Conservation (phyloP, 2,888 invertebrate species). For the Geotrupes spiniger region DNA sequence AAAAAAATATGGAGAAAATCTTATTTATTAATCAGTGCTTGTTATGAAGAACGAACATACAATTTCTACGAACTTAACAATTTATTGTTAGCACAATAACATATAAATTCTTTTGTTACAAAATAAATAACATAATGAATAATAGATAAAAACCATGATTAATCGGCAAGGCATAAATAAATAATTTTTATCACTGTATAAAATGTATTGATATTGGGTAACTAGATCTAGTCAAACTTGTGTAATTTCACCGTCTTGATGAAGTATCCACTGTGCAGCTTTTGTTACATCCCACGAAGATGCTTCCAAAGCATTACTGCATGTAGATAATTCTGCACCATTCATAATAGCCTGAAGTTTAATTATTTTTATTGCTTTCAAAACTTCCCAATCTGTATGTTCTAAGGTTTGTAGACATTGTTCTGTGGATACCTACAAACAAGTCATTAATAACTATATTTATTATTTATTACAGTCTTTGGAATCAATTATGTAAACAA, state of each 20-base stretch:
- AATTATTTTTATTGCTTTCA: constrained; percentile 81
- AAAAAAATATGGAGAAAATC: too few species aligned
- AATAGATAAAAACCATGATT: constrained; percentile 9
- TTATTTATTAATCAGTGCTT: too few species aligned
- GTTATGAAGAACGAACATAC: not conserved
- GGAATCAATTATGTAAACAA: too few species aligned
- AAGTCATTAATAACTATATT: too few species aligned
- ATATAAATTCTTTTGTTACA: constrained; percentile 15
- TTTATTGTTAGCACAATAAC: constrained; percentile 15
- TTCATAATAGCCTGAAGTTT: constrained; percentile 58
- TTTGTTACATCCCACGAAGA: constrained; percentile 66
- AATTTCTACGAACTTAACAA: not conserved
- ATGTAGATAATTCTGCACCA: constrained; percentile 44
- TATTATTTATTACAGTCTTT: too few species aligned
- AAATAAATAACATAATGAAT: constrained; percentile 22
- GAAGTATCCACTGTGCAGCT: constrained; percentile 62
- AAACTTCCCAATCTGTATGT: constrained; percentile 84
- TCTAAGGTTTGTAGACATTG: constrained; percentile 79
- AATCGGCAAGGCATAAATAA: constrained; percentile 15
- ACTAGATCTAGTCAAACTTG: constrained; percentile 15
- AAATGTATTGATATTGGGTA: constrained; percentile 6
- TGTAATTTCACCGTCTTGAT: constrained; percentile 37
- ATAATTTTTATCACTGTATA: constrained; percentile 6
- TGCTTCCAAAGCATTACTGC: constrained; percentile 57
- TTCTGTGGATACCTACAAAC: constrained; percentile 62